These are phyloP conservation scores for Bombus consobrinus DNA, from an alignment of 1,140 invertebrate species.

Conservation along the genomic window DNA sequence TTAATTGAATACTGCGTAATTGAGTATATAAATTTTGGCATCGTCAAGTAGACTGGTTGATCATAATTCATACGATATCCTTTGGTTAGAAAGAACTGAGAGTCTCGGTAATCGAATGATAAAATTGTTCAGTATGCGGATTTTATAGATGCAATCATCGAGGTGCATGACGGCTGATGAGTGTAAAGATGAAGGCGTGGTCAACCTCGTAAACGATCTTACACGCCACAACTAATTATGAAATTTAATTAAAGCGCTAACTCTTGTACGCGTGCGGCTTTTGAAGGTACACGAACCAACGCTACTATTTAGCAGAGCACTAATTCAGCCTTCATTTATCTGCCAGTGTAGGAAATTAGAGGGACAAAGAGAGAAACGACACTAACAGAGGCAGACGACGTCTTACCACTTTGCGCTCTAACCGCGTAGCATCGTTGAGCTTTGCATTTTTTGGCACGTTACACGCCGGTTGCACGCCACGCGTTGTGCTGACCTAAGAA, in stretches of 20 bases:
- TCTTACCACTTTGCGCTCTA: not conserved
- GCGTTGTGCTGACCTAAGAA: slow-evolving; percentile 8
- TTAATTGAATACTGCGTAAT: no score
- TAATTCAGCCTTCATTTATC: slow-evolving; percentile 46
- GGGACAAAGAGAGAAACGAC: not conserved
- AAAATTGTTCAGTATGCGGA: no score
- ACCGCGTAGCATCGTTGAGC: slow-evolving; percentile 7
- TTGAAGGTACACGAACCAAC: slow-evolving; percentile 37
- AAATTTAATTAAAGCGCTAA: slow-evolving; percentile 71
- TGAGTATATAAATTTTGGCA: no score
- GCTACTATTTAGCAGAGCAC: slow-evolving; percentile 25
- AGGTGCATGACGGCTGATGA: slow-evolving; percentile 30
- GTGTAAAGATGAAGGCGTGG: slow-evolving; percentile 36
- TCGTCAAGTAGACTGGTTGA: no score
- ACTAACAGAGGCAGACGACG: no score
- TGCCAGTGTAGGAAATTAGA: not conserved
- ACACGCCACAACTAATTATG: slow-evolving; percentile 65
- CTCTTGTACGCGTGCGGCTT: slow-evolving; percentile 11
- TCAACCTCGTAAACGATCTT: slow-evolving; percentile 39
- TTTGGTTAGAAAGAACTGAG: not conserved
- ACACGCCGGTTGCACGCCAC: no score
- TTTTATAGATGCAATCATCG: slow-evolving; percentile 16
- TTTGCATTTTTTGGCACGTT: slow-evolving; percentile 1
- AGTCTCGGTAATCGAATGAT: not conserved
- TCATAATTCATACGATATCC: not conserved